These are phyloP conservation scores for Neosilurus mollespiculum DNA, from an alignment of 2,797 vertebrate species.

Conservation along the genomic window DNA sequence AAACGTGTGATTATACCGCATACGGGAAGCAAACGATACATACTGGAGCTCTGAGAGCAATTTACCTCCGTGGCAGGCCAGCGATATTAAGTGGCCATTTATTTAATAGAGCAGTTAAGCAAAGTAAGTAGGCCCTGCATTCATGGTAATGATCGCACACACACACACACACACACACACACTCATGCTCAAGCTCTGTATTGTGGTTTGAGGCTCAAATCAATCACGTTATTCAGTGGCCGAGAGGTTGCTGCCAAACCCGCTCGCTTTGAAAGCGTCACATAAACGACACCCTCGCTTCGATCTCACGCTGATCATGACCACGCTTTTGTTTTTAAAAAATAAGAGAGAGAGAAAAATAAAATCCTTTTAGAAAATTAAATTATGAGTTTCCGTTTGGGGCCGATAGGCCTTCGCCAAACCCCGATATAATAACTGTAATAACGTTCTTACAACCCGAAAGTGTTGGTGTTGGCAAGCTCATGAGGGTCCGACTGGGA, in stretches of 20 bases:
- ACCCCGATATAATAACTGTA: conserved; percentile 73
- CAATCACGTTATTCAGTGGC: conserved; percentile 48
- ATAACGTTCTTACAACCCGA: conserved; percentile 73
- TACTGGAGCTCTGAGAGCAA: conserved; percentile 31
- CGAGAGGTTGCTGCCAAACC: conserved; percentile 49
- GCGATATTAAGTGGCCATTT: conserved; percentile 44
- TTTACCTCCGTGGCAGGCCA: conserved; percentile 35
- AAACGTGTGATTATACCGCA: conserved; percentile 21
- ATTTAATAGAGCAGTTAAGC: conserved; percentile 50
- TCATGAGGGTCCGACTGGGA: conserved; percentile 55
- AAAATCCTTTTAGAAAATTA: conserved; percentile 65
- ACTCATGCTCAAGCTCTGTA: conserved; percentile 23
- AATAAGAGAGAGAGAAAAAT: conserved; percentile 42
- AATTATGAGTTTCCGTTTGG: conserved; percentile 67
- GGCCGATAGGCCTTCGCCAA: conserved; percentile 61
- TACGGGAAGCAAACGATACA: conserved; percentile 5
- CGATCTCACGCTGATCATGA: conserved; percentile 59
- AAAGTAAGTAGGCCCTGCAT: conserved; percentile 13
- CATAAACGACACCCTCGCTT: conserved; percentile 67
- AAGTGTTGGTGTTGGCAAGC: conserved; percentile 73
- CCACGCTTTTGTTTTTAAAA: conserved; percentile 55
- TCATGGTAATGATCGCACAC: conserved; percentile 43
- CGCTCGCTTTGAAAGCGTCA: conserved; percentile 62
- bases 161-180: conserved; percentile 12
- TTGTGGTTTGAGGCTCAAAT: conserved; percentile 48